These are phyloP conservation scores for Clupea harengus DNA, from an alignment of 2,113 vertebrate genomes.

Conservation along the genomic window DNA sequence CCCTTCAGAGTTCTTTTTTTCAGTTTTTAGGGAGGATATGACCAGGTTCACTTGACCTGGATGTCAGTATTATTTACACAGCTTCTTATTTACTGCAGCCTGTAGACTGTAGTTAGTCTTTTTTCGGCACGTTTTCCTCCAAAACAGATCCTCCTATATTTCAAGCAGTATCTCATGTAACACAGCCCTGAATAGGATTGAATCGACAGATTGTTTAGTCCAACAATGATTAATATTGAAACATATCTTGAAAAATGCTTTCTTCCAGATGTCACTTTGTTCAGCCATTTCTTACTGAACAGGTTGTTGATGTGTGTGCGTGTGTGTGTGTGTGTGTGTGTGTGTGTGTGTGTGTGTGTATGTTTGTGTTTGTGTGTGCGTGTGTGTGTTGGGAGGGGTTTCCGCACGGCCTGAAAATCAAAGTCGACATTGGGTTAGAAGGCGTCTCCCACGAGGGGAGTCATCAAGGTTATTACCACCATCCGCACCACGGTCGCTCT, in stretches of 20 bases:
- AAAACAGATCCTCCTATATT: no score
- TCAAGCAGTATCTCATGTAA: no score
- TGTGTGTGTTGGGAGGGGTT: neutral
- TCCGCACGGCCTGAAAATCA: constrained; percentile 41
- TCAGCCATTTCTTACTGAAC: neutral
- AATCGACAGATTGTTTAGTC: neutral
- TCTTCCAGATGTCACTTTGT: neutral
- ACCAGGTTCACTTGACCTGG: neutral
- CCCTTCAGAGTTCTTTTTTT: neutral
- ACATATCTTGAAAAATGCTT: neutral
- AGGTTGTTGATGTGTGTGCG: neutral
- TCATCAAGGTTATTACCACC: constrained; percentile 43
- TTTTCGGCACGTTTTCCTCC: no score
- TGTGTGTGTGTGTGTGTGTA: constrained; percentile 4
- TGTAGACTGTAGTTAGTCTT: no score
- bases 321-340: neutral
- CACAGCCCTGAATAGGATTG: no score
- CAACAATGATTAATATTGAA: neutral
- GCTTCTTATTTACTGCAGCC: no score
- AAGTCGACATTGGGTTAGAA: constrained; percentile 40
- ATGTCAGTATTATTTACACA: no score
- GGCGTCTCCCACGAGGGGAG: constrained; percentile 32
- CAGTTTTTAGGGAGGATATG: neutral
- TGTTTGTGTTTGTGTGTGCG: neutral
- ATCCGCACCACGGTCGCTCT: constrained; percentile 30